phyloP scores from a whole-genome alignment of 1,140 invertebrate genomes.

The Monochamus saltuarius region DNA sequence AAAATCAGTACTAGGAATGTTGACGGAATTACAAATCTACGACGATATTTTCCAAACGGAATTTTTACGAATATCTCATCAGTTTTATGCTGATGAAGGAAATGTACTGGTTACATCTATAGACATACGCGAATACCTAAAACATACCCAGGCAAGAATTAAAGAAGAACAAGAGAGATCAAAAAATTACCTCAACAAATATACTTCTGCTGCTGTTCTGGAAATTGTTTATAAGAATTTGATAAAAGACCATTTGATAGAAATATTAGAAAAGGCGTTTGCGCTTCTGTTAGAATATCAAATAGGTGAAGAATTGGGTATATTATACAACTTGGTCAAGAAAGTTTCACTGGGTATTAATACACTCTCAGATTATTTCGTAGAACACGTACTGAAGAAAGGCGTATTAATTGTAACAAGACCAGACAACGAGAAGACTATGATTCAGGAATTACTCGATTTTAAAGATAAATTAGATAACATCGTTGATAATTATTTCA shows the following conservation, averaged over 20 bases:
- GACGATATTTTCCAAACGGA: constrained; percentile 88
- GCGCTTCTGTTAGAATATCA: constrained; percentile 88
- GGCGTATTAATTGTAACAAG: constrained; percentile 94
- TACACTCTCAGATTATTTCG: constrained; percentile 85
- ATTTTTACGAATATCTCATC: constrained; percentile 87
- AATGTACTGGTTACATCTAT: constrained; percentile 82
- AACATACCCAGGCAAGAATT: constrained; percentile 87
- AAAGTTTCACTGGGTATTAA: constrained; percentile 85
- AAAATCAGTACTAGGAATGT: constrained; percentile 91
- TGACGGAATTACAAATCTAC: constrained; percentile 94
- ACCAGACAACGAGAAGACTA: constrained; percentile 93
- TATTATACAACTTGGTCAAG: constrained; percentile 85
- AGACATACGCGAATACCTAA: constrained; percentile 88
- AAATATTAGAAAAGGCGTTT: constrained; percentile 88
- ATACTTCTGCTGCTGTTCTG: constrained; percentile 5
- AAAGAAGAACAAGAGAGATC: constrained; percentile 90
- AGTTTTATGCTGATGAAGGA: constrained; percentile 85
- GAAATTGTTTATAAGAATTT: constrained; percentile 64
- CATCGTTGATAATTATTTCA: constrained; percentile 87
- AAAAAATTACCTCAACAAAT: constrained; percentile 63
- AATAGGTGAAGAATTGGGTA: constrained; percentile 75
- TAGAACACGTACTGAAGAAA: constrained; percentile 92
- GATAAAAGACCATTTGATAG: constrained; percentile 82
- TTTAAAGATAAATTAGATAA: constrained; percentile 97
- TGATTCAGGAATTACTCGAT: constrained; percentile 93